A percentile compares a stretch with the other conserved stretches of the same genome.
These are phyloP conservation scores for Chloroceryle aenea DNA, from an alignment of 2,113 vertebrate genomes.

Conservation along the genomic window DNA sequence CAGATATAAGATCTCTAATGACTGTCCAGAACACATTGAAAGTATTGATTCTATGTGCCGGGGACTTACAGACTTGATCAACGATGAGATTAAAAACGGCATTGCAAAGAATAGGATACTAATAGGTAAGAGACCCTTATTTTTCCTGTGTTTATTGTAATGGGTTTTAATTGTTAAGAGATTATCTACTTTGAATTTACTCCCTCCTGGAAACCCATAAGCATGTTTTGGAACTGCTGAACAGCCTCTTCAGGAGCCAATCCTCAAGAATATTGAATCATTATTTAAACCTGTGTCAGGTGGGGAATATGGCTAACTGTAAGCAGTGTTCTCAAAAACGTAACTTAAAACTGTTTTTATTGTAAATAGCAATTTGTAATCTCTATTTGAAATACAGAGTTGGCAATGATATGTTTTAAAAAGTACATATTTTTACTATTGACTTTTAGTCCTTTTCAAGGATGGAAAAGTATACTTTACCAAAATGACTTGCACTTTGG, in stretches of 20 bases:
- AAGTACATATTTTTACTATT: background rate
- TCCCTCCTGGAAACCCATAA: background rate
- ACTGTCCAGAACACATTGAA: conserved; percentile 87
- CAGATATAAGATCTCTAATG: conserved; percentile 84
- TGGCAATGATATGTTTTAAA: background rate
- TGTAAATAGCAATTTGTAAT: background rate
- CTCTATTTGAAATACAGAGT: background rate
- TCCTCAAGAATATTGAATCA: background rate
- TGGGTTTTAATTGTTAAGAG: background rate
- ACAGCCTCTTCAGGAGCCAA: background rate
- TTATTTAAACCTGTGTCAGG: background rate
- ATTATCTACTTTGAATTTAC: background rate
- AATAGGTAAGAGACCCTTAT: conserved; percentile 77
- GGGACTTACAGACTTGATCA: conserved; percentile 78
- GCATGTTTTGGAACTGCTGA: background rate
- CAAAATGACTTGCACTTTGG: background rate
- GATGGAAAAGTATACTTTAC: background rate
- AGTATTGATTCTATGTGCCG: conserved; percentile 85
- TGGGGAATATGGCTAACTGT: background rate
- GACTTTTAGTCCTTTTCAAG: background rate
- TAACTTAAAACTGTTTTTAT: background rate
- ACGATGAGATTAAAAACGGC: conserved; percentile 81
- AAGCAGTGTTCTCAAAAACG: background rate
- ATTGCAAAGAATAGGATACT: conserved; percentile 85
- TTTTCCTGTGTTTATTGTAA: background rate